Base-by-base conservation (phyloP, 2,113 vertebrate species). In the Callopanchax toddi region DNA sequence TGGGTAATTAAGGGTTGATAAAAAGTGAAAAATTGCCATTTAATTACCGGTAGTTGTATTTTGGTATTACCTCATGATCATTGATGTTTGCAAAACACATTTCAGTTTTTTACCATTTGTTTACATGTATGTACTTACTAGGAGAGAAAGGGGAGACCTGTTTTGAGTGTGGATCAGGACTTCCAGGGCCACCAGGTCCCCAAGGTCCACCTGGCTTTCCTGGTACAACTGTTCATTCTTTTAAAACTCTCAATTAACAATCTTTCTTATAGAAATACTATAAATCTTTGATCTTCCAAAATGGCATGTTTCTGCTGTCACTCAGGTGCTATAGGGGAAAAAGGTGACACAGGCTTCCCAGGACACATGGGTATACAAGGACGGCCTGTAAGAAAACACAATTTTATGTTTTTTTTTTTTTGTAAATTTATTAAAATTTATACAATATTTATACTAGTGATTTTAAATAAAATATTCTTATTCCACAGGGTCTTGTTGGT, bases 401-500 rank as follows among this genome's bases (percentile, higher is more conserved):
- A n/a, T 10, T 48, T 23, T 20, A 26, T 6, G 1, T 22, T 18
- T 25, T 45, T 39, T 6, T 51, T 53, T 21, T 21, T n/a, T n/a
- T n/a, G n/a, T n/a, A n/a, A n/a, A n/a, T n/a, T n/a, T n/a, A n/a
- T n/a, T n/a, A n/a, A n/a, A n/a, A n/a, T n/a, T n/a, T n/a, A n/a
- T n/a, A n/a, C n/a, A n/a, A 12, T 32, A 32, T 1, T 34, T 15
- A 51, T 39, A 16, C 1, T 39, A 50, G 43, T 17, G 37, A 3
- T 45, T 67, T 11, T 20, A 26, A 63, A 60, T 44, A 6, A 52
- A 6, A 34, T 9, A 7, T 34, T 18, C 7, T 58, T 67, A 10
- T 39, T 44, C 11, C 68, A 15, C 72, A 96, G 95, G 95, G 96
- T 67, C 80, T 83, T 18, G 76, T 82, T 54, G 95, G 96, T 20